These are phyloP conservation scores for Lepilemur ruficaudatus DNA, from an alignment of 2,797 vertebrate genomes.

Conservation along the genomic window DNA sequence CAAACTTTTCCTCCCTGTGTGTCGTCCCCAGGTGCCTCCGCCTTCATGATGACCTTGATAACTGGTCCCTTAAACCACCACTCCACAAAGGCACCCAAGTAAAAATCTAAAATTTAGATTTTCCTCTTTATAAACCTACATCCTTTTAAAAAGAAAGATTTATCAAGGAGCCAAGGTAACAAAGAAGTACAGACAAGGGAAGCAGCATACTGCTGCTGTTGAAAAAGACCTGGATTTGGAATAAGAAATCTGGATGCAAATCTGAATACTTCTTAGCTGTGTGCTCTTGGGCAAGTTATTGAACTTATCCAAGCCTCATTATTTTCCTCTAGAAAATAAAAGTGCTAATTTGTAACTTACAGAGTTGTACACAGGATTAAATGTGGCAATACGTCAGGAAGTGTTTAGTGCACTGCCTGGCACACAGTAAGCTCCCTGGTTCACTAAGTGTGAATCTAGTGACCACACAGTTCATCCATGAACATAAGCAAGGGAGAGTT, in stretches of 20 bases:
- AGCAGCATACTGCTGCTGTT: background rate
- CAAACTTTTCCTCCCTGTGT: background rate
- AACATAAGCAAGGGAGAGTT: background rate
- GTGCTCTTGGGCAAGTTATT: background rate
- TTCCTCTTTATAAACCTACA: background rate
- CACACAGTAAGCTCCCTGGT: background rate
- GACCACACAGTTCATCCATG: background rate
- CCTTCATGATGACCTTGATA: background rate
- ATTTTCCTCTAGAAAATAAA: background rate
- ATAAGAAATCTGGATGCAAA: background rate
- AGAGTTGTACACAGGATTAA: background rate
- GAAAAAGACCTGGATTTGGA: background rate
- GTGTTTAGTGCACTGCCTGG: background rate
- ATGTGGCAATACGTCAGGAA: background rate
- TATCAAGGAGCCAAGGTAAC: background rate
- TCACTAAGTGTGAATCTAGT: background rate
- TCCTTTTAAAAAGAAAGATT: slow-evolving; percentile 2
- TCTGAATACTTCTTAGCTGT: background rate
- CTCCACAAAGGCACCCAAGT: background rate
- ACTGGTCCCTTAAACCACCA: background rate
- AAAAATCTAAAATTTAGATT: slow-evolving; percentile 42
- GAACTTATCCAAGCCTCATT: background rate
- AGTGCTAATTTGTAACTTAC: background rate
- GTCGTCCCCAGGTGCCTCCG: background rate
- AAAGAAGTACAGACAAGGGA: background rate